A percentile compares a stretch with the other conserved stretches of the same genome.
Evolutionary conservation across 92 coral and sea anemone species (phyloP).

Genomic region (Scolanthus callimorphus): DNA sequence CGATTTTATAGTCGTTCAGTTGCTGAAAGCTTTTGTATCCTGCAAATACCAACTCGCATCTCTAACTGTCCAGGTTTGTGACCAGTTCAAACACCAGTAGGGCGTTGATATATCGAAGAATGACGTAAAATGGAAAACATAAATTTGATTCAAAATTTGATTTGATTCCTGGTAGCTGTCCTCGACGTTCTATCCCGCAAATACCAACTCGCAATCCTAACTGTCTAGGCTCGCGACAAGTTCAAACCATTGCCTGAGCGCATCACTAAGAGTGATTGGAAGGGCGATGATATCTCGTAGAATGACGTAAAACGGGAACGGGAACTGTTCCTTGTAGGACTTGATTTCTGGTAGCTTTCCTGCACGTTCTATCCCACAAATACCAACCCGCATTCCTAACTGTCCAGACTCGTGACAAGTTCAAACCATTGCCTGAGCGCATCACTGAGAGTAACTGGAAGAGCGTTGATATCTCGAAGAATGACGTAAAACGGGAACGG

Average conservation of each 20-base stretch:
- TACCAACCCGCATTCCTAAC: too few relatives aligned
- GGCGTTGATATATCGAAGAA: slow-evolving; percentile 72
- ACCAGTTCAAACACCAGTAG: slow-evolving; percentile 89
- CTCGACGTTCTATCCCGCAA: too few relatives aligned
- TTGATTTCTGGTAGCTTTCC: too few relatives aligned
- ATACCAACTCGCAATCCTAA: too few relatives aligned
- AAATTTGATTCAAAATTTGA: slow-evolving; percentile 79
- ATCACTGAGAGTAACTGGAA: slow-evolving; percentile 89
- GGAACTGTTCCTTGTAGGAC: slow-evolving; percentile 80
- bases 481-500: slow-evolving; percentile 95
- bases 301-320: slow-evolving; percentile 74
- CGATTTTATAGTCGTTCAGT: too few relatives aligned
- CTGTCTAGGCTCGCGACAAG: slow-evolving; percentile 56
- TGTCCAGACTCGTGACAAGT: slow-evolving; percentile 75
- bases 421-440: slow-evolving; percentile 98
- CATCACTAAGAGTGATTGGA: slow-evolving; percentile 90
- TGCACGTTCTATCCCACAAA: too few relatives aligned
- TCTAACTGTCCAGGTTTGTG: slow-evolving; percentile 42
- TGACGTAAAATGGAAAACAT: slow-evolving; percentile 73
- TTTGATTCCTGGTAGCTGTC: too few relatives aligned
- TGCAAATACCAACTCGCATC: too few relatives aligned
- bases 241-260: slow-evolving; percentile 93
- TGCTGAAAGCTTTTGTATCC: too few relatives aligned
- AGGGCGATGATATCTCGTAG: slow-evolving; percentile 74
- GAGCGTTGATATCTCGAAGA: slow-evolving; percentile 89